Percentiles rank a stretch among this genome's conserved stretches.
These are phyloP conservation scores for Terrapene triunguis DNA, from an alignment of 2,113 vertebrate genomes.

Conservation along the genomic window DNA sequence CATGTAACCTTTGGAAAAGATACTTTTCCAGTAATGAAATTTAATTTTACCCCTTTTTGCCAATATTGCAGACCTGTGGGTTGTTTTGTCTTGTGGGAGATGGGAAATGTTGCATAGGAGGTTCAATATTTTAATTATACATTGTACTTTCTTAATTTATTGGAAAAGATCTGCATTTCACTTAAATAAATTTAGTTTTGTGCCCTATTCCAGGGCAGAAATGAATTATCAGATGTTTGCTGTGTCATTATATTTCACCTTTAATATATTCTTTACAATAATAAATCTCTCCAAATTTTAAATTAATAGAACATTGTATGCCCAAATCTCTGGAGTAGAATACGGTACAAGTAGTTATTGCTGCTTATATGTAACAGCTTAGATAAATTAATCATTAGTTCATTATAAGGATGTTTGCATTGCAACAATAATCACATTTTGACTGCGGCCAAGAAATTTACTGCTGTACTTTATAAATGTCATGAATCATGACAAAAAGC, in stretches of 20 bases:
- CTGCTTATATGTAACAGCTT: neutral
- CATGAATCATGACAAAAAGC: neutral
- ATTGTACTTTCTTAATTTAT: slow-evolving; percentile 25
- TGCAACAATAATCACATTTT: neutral
- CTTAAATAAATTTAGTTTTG: slow-evolving; percentile 40
- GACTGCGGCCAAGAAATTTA: neutral
- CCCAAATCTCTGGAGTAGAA: neutral
- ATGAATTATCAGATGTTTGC: neutral
- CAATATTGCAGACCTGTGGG: neutral
- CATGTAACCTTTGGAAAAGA: slow-evolving; percentile 29
- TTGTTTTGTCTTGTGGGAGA: neutral
- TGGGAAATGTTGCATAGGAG: slow-evolving; percentile 25
- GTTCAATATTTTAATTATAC: slow-evolving; percentile 31
- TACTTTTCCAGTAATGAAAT: neutral
- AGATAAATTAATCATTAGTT: neutral
- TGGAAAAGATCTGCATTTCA: neutral
- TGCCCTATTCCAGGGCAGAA: neutral
- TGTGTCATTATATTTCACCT: slow-evolving; percentile 16
- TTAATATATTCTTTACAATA: neutral
- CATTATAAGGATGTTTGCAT: fast-evolving
- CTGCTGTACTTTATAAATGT: neutral
- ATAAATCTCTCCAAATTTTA: neutral
- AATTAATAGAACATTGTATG: slow-evolving; percentile 18
- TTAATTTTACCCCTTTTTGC: neutral
- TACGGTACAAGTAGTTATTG: neutral